phyloP scores from a whole-genome alignment of 2,113 vertebrate species.

The Tinamus guttatus region DNA sequence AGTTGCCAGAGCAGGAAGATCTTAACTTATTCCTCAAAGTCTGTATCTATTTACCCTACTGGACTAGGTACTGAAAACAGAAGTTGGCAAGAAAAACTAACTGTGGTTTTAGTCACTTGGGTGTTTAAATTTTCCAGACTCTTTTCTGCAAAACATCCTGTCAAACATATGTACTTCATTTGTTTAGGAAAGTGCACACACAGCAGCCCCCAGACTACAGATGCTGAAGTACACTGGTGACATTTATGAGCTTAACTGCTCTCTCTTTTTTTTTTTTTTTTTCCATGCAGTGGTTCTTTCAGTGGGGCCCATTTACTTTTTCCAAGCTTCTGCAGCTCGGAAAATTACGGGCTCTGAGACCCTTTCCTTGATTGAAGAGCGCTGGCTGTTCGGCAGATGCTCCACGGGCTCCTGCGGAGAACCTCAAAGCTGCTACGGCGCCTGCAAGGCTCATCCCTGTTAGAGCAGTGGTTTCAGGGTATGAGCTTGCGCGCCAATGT shows the following conservation, averaged over 20 bases:
- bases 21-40: neutral
- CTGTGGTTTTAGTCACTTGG: neutral
- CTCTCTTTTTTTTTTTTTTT: neutral
- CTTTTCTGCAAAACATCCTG: neutral
- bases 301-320: neutral
- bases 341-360: neutral
- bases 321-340: neutral
- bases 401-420: accelerated
- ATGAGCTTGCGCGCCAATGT: neutral
- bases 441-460: neutral
- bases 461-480: neutral
- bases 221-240: neutral
- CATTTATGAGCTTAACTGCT: neutral
- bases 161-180: neutral
- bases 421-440: neutral
- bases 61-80: neutral
- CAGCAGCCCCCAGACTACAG: neutral
- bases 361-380: neutral
- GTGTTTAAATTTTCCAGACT: neutral
- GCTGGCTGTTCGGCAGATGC: neutral
- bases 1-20: neutral
- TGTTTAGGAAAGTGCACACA: neutral
- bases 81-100: neutral
- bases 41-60: neutral
- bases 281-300: neutral